Evolutionary conservation across 2,797 vertebrate genomes (phyloP).

Genomic region (Anguilla megastoma): DNA sequence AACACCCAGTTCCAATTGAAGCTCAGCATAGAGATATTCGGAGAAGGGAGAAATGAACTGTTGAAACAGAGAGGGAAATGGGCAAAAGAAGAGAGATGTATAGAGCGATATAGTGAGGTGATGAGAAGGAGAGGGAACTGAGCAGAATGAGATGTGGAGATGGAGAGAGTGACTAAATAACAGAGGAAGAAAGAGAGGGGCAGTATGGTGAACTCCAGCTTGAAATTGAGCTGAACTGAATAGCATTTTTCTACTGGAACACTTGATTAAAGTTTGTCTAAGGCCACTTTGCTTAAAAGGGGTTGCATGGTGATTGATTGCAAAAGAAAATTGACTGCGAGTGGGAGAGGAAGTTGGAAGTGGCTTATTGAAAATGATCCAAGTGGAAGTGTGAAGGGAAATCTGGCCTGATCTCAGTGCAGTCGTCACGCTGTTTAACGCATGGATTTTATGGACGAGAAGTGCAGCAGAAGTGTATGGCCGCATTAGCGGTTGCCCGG

Average conservation of each 20-base stretch:
- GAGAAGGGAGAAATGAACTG: not conserved
- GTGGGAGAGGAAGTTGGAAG: not conserved
- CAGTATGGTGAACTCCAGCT: not conserved
- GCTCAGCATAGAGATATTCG: not conserved
- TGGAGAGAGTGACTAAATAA: conserved; percentile 39
- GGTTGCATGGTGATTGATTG: conserved; percentile 10
- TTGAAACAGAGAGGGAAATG: not conserved
- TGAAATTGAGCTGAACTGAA: conserved; percentile 10
- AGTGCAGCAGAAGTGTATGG: not conserved
- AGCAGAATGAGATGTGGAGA: not conserved
- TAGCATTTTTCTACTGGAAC: not conserved
- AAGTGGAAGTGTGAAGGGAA: not conserved
- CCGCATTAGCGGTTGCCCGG: not conserved
- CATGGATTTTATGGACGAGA: not conserved
- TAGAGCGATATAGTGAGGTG: not conserved
- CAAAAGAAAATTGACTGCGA: not conserved
- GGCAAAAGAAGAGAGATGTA: conserved; percentile 54
- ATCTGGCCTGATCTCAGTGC: not conserved
- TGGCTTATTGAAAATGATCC: conserved; percentile 16
- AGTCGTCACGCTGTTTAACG: not conserved
- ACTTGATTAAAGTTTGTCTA: conserved; percentile 3
- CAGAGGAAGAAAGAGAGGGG: not conserved
- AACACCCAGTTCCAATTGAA: not conserved
- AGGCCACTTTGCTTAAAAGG: conserved; percentile 20
- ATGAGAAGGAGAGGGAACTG: conserved; percentile 64